These are phyloP conservation scores for Enteromius radiatus DNA, from an alignment of 2,797 vertebrate species.

Conservation along the genomic window DNA sequence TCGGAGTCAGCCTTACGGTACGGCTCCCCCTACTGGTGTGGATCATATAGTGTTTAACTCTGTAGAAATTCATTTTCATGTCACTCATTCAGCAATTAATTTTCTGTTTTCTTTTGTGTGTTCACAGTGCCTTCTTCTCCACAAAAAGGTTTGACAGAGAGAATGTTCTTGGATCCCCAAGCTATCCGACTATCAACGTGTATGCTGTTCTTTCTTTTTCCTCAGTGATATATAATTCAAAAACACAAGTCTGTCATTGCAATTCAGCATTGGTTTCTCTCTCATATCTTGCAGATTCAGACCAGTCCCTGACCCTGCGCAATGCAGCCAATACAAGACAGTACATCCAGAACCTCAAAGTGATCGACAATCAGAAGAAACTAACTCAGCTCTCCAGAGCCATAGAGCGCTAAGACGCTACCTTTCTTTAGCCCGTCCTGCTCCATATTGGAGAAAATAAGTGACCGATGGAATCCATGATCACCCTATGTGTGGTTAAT, in stretches of 20 bases:
- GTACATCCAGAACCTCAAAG: conserved; percentile 88
- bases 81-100: background rate
- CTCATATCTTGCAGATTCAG: conserved; percentile 79
- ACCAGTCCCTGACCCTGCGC: conserved; percentile 81
- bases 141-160: conserved; percentile 84
- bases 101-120: background rate
- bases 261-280: background rate
- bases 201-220: conserved; percentile 58
- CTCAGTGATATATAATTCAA: background rate
- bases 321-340: conserved; percentile 81
- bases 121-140: conserved; percentile 87
- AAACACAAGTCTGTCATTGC: background rate
- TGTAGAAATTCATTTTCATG: background rate
- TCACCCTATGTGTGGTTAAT: conserved; percentile 31
- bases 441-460: conserved; percentile 49
- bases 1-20: conserved; percentile 85
- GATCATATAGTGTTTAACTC: background rate
- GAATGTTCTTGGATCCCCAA: conserved; percentile 85
- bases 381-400: conserved; percentile 87
- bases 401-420: conserved; percentile 77
- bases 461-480: conserved; percentile 34
- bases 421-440: conserved; percentile 14
- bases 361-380: conserved; percentile 92
- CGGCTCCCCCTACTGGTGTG: conserved; percentile 74
- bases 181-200: conserved; percentile 83